These are phyloP conservation scores for Chamaetylas fuelleborni DNA, from an alignment of 2,113 vertebrate species.

Conservation along the genomic window DNA sequence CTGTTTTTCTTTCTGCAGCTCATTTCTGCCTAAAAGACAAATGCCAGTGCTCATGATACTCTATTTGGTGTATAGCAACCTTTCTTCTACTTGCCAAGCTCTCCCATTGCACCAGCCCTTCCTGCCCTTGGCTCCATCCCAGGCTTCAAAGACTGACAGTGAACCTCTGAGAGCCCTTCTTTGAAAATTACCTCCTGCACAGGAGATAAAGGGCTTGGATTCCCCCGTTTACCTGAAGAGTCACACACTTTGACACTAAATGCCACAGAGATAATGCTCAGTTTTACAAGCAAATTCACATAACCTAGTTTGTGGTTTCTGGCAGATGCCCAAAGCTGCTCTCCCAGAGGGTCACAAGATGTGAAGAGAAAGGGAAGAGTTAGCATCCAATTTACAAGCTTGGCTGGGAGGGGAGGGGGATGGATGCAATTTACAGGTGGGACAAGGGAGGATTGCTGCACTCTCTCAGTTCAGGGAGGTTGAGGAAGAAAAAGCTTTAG, in stretches of 20 bases:
- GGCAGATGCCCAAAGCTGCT: background rate
- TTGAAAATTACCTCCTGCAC: background rate
- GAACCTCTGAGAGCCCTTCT: background rate
- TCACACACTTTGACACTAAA: background rate
- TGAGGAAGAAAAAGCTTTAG: background rate
- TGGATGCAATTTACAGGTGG: background rate
- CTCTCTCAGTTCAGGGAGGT: background rate
- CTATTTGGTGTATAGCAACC: background rate
- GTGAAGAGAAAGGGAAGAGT: background rate
- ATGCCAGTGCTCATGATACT: background rate
- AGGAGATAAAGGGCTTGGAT: background rate
- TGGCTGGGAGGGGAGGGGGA: background rate
- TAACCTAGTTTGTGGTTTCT: background rate
- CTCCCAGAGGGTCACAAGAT: background rate
- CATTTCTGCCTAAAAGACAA: background rate
- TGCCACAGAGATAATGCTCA: background rate
- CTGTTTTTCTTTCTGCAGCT: background rate
- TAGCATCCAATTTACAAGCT: background rate
- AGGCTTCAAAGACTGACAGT: background rate
- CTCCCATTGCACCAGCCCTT: background rate
- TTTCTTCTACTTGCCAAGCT: background rate
- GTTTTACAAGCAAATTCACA: conserved; percentile 5
- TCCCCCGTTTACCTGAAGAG: background rate
- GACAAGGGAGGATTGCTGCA: background rate
- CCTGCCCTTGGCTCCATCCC: background rate